phyloP scores from a whole-genome alignment of 2,888 invertebrate genomes.

The Dugesia japonica region DNA sequence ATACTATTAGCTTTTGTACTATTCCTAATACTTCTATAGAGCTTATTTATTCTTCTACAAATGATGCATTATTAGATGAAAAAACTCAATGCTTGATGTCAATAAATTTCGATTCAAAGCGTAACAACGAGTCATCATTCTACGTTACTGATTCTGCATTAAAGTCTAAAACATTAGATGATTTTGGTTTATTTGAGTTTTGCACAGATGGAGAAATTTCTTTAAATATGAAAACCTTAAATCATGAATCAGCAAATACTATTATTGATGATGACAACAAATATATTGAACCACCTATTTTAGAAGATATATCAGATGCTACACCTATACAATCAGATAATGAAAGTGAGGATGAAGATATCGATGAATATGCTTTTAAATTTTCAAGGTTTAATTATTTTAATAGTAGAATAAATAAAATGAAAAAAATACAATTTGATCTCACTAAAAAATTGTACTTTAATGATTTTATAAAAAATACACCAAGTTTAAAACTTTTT shows the following conservation, averaged over 20 bases:
- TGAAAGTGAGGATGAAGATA: not conserved
- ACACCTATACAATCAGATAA: not conserved
- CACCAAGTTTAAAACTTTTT: not conserved
- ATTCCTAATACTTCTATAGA: not conserved
- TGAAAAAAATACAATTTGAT: not conserved
- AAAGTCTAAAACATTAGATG: not conserved
- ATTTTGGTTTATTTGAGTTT: constrained; percentile 8
- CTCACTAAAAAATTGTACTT: not conserved
- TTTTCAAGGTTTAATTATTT: not conserved
- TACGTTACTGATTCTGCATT: not conserved
- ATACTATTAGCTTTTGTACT: not conserved
- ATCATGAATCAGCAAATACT: not conserved
- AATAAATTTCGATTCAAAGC: not conserved
- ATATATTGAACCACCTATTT: constrained; percentile 10
- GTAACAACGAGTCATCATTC: not conserved
- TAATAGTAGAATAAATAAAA: not conserved
- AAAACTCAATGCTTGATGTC: constrained; percentile 12
- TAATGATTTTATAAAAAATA: not conserved
- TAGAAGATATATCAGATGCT: constrained; percentile 16
- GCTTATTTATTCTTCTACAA: not conserved
- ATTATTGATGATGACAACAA: not conserved
- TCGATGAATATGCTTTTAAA: not conserved
- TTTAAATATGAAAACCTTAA: not conserved
- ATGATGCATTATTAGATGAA: not conserved
- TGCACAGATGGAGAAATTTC: not conserved